Conservation (phyloP, 2,113 vertebrate genomes). For the Rhipidura dahli region DNA sequence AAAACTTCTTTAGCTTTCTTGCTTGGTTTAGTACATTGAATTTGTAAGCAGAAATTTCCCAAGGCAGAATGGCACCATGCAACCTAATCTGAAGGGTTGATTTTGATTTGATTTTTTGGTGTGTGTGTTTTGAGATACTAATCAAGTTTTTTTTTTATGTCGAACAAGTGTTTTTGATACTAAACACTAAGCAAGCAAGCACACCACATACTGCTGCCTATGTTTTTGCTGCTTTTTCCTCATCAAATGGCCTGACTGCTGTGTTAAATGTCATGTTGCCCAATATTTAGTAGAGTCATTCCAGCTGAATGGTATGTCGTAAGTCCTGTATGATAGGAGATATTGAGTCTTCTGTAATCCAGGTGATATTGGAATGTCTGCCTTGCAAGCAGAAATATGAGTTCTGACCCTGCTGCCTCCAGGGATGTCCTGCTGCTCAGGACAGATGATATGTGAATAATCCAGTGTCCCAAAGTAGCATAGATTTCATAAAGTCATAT, state of each 20-base stretch:
- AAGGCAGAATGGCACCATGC: not conserved
- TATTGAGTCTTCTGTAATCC: not conserved
- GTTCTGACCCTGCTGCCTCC: not conserved
- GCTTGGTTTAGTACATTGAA: not conserved
- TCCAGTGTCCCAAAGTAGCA: not conserved
- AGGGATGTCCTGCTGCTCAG: not conserved
- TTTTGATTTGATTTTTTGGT: not conserved
- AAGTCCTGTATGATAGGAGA: not conserved
- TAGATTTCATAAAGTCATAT: not conserved
- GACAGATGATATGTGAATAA: not conserved
- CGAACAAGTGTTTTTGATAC: not conserved
- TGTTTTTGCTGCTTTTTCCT: not conserved
- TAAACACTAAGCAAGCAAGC: not conserved
- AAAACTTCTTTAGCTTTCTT: not conserved
- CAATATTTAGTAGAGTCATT: not conserved
- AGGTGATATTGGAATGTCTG: not conserved
- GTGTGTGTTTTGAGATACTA: not conserved
- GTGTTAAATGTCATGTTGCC: not conserved
- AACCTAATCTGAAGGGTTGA: not conserved
- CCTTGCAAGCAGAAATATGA: not conserved
- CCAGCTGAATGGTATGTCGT: not conserved
- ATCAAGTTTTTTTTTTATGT: not conserved
- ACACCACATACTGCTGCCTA: not conserved
- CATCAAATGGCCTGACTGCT: not conserved
- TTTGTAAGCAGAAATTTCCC: not conserved